Evolutionary conservation across 2,888 invertebrate species (phyloP).

Genomic region (Pyrgus malvae): DNA sequence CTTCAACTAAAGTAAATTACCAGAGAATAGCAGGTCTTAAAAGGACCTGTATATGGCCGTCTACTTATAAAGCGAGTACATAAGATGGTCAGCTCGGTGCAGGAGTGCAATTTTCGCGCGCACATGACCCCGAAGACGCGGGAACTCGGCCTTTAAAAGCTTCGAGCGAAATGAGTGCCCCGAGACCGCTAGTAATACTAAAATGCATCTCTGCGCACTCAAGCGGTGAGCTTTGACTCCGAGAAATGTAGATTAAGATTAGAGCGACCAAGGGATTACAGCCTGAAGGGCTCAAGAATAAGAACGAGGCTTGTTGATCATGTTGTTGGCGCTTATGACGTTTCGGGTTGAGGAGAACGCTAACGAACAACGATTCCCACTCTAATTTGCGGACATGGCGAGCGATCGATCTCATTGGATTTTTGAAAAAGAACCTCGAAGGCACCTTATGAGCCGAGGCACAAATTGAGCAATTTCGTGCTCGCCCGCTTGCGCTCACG

Average conservation of each 20-base stretch:
- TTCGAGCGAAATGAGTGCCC: slow-evolving; percentile 57
- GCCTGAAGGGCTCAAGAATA: slow-evolving; percentile 32
- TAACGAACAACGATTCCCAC: slow-evolving; percentile 78
- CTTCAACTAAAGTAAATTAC: no score
- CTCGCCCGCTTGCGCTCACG: slow-evolving; percentile 54
- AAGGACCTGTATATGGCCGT: slow-evolving; percentile 35
- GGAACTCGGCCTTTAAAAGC: slow-evolving; percentile 46
- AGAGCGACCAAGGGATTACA: slow-evolving; percentile 41
- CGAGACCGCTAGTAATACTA: slow-evolving; percentile 60
- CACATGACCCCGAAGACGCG: slow-evolving; percentile 47
- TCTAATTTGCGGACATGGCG: slow-evolving; percentile 80
- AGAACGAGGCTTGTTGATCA: slow-evolving; percentile 35
- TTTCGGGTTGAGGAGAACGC: slow-evolving; percentile 41
- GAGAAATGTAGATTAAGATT: slow-evolving; percentile 59
- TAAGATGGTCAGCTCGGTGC: slow-evolving; percentile 56
- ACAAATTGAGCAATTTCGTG: slow-evolving; percentile 80
- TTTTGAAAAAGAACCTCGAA: slow-evolving; percentile 74
- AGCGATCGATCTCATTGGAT: slow-evolving; percentile 80
- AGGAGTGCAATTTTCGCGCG: slow-evolving; percentile 59
- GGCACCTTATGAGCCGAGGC: slow-evolving; percentile 64
- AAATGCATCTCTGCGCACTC: slow-evolving; percentile 67
- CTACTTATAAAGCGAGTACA: slow-evolving; percentile 43
- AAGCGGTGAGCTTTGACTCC: slow-evolving; percentile 66
- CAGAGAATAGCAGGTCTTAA: no score
- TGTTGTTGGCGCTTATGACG: slow-evolving; percentile 42